Base-by-base conservation (phyloP, 2,113 vertebrate genomes). In the Elaphurus davidianus region DNA sequence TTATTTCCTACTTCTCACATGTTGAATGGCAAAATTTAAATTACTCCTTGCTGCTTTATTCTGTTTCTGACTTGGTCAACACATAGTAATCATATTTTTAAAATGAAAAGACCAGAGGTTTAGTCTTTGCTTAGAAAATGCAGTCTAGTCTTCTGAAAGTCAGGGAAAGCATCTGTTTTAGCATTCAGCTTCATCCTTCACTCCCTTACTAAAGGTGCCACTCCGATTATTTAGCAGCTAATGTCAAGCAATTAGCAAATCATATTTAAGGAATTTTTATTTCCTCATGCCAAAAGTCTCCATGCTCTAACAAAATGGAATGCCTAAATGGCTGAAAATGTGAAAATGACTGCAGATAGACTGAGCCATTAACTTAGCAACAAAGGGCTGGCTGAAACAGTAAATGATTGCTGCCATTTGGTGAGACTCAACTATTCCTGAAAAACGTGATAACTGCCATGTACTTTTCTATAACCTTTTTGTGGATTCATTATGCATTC, bases 11-110 rank as follows among this genome's bases (percentile, higher is more conserved):
- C n/a, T 91, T 96, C n/a, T 30, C 78, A 71, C 54, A 57, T 12
- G 64, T 21, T 82, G 60, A 81, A 85, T 50, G 45, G 84, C 28
- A 92, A 97, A 87, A 95, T 87, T 67, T 88, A 93, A 98, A 90
- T 94, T 23, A 59, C 47, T 47, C 59, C 67, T 94, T 78, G 64
- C 21, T 62, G 27, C 57, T 91, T 82, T 76, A 7, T 94, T 97
- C 83, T 76, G 57, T 43, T 94, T 97, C 52, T 92, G 71, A 88
- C 64, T 90, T 94, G 59, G 54, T 83, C 78, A 59, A 90, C 1
- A 36, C 1, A 2, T 10, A 84, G 52, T 47, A 52, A 94, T 82
- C 57, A n/a, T 12, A 82, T 50, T 74, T 82, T 36, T n/a, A n/a
- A 90, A 87, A 67, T n/a, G 62, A 47, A 91, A 96, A 90, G 33